Conservation (phyloP, 2,888 invertebrate species). For the Netelia inedita region DNA sequence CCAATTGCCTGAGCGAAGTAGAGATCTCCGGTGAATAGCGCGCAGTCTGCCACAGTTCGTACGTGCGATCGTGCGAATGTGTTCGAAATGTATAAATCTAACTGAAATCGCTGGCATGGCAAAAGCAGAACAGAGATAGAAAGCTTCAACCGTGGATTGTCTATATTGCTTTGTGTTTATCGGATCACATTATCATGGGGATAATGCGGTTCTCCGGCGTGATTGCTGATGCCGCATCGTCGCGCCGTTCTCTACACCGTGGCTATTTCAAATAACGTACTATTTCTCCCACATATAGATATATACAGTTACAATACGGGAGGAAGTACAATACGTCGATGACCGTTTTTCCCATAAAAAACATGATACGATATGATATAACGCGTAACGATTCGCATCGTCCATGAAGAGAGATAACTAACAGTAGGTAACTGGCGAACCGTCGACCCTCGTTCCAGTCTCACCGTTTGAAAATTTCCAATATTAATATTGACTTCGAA, state of each 20-base stretch:
- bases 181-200: conserved; percentile 63
- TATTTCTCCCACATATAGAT: conserved; percentile 12
- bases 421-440: neutral
- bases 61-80: neutral
- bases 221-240: conserved; percentile 63
- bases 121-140: conserved; percentile 32
- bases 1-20: conserved; percentile 53
- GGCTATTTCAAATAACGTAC: conserved; percentile 1
- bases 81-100: conserved; percentile 37
- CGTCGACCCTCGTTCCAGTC: too few species aligned
- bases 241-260: conserved; percentile 18
- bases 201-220: conserved; percentile 61
- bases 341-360: neutral
- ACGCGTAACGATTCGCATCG: neutral
- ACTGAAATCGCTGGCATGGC: conserved; percentile 33
- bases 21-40: neutral
- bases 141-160: conserved; percentile 38
- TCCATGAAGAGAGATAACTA: neutral
- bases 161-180: conserved; percentile 57
- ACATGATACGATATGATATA: neutral
- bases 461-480: too few species aligned
- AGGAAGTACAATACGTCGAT: neutral
- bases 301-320: neutral
- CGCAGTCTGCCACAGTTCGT: neutral
- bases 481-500: too few species aligned